Percentiles rank a stretch among this genome's conserved stretches.
Evolutionary conservation across 2,113 vertebrate species (phyloP).

Genomic region (Arenaria interpres): DNA sequence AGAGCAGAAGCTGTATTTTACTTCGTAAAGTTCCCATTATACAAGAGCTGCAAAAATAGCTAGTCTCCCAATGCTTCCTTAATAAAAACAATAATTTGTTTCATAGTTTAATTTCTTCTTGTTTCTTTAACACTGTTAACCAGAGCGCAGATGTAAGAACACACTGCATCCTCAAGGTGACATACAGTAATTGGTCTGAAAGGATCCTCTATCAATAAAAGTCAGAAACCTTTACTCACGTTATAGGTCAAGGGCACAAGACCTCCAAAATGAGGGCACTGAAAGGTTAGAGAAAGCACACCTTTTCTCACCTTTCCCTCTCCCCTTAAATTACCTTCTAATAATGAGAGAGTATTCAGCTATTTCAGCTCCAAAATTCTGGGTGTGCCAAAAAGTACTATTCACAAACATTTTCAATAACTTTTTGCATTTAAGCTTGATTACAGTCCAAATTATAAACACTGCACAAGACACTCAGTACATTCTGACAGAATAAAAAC

Average conservation of each 20-base stretch:
- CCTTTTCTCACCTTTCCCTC: background rate
- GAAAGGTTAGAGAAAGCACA: background rate
- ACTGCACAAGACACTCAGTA: background rate
- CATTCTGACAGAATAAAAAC: background rate
- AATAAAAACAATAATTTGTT: background rate
- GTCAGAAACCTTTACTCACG: background rate
- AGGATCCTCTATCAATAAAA: background rate
- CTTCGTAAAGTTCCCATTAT: background rate
- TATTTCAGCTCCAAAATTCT: background rate
- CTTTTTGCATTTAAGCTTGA: background rate
- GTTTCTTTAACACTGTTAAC: background rate
- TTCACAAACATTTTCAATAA: background rate
- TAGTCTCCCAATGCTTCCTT: background rate
- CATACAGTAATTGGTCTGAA: background rate
- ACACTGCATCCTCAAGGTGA: background rate
- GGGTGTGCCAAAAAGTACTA: background rate
- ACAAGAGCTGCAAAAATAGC: background rate
- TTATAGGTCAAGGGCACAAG: slow-evolving; percentile 30
- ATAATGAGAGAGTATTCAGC: background rate
- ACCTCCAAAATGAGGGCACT: background rate
- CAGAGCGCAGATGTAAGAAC: background rate
- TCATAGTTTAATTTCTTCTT: background rate
- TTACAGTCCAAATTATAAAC: background rate
- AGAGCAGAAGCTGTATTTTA: background rate
- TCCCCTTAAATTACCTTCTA: background rate